Evolutionary conservation across 2,113 vertebrate genomes (phyloP), one percentile per base, ranked within the genome.

Genomic region (Zeus faber): DNA sequence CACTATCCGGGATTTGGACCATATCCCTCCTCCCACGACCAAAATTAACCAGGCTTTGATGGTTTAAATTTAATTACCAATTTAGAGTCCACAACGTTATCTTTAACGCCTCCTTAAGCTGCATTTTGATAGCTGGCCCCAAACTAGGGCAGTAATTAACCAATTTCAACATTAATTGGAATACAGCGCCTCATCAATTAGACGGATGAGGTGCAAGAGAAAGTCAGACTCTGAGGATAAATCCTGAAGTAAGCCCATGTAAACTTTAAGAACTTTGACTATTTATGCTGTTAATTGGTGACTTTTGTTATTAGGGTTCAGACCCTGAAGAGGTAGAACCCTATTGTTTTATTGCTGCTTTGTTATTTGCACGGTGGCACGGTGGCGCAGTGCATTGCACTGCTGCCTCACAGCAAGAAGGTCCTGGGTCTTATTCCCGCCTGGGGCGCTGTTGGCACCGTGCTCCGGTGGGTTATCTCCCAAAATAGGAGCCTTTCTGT

Each of bases 61-160:
- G 77, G 55, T 53, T 84, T 70, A 62, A 74, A 78, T 82, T 84
- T 72, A 84, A 87, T 88, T 83, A 87, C 69, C 49, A 72, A 77
- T 81, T 83, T 81, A 72, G 62, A 63, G 65, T 82, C 64, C 37
- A 67, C 71, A 83, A 79, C 73, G 72, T 74, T 65, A 73, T 69
- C 54, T 69, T 66, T 69, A 74, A 58, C 64, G 73, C 72, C 50
- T 40, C 1, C 52, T 72, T 80, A 85, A 87, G 67, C 80, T 78
- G 43, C 51, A 27, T 44, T 24, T 58, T 70, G 45, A 58, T 54
- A 62, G 61, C 29, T 58, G 51, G 22, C 56, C 63, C 67, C 62
- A 82, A 68, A 77, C 77, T 72, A 74, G 61, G 50, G 60, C 49
- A 48, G 54, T 66, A 51, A 61, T 77, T 72, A 69, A 65, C 54